Conservation (phyloP, 2,888 invertebrate species). For the Chrysolina oricalcia region DNA sequence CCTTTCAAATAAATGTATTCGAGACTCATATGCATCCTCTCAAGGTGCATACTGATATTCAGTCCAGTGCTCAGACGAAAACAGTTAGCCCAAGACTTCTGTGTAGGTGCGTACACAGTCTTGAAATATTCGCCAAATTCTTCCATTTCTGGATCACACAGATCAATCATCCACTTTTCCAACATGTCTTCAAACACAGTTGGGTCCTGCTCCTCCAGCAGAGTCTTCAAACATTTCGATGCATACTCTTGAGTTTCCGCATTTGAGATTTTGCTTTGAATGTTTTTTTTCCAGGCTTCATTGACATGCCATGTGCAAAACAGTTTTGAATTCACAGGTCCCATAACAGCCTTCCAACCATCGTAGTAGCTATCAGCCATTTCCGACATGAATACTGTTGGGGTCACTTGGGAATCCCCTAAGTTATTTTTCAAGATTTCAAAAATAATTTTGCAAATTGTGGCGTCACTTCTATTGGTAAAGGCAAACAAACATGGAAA, state of each 20-base stretch:
- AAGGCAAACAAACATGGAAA: slow-evolving; percentile 39
- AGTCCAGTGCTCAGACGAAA: slow-evolving; percentile 43
- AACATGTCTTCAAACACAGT: slow-evolving; percentile 45
- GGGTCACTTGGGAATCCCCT: slow-evolving; percentile 24
- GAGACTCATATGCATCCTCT: slow-evolving; percentile 42
- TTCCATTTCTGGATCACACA: slow-evolving; percentile 30
- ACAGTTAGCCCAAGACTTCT: slow-evolving; percentile 51
- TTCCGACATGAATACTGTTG: slow-evolving; percentile 50
- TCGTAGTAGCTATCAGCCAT: slow-evolving; percentile 41
- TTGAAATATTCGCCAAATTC: slow-evolving; percentile 50
- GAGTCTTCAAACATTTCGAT: slow-evolving; percentile 34
- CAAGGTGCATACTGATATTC: slow-evolving; percentile 45
- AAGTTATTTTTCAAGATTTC: slow-evolving; percentile 11
- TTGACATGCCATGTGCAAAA: slow-evolving; percentile 49
- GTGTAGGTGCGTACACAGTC: slow-evolving; percentile 37
- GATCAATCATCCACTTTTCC: slow-evolving; percentile 33
- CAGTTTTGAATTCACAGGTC: slow-evolving; percentile 37
- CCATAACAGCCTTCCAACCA: slow-evolving; percentile 44
- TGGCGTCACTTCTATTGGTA: slow-evolving; percentile 34
- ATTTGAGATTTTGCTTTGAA: slow-evolving; percentile 37
- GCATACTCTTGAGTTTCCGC: slow-evolving; percentile 33
- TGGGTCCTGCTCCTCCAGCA: slow-evolving; percentile 47
- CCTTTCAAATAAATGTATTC: slow-evolving; percentile 56
- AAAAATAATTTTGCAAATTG: slow-evolving; percentile 28
- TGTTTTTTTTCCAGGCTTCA: slow-evolving; percentile 41